Conservation (phyloP, 1,140 invertebrate species). For the Adoxophyes honmai region DNA sequence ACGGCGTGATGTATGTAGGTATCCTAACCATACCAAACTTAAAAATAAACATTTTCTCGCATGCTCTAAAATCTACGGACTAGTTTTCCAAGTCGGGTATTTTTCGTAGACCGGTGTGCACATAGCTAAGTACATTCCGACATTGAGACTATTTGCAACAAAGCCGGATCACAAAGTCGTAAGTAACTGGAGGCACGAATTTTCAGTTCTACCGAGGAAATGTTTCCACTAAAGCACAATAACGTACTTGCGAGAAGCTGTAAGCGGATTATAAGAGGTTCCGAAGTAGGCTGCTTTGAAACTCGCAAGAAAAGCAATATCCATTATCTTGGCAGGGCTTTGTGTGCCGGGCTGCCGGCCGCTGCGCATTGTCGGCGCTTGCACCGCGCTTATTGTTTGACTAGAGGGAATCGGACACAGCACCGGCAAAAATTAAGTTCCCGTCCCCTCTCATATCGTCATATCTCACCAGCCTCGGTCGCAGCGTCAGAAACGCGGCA, state of each 20-base stretch:
- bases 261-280: conserved; percentile 71
- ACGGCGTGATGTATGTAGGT: too few relatives aligned
- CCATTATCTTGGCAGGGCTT: conserved; percentile 66
- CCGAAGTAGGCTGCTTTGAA: conserved; percentile 69
- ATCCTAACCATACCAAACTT: too few relatives aligned
- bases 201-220: conserved; percentile 44
- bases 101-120: neutral
- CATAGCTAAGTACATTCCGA: neutral
- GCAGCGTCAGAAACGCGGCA: neutral
- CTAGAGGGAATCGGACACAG: conserved; percentile 21
- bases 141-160: conserved; percentile 14
- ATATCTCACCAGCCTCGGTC: neutral
- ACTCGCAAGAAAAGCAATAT: conserved; percentile 73
- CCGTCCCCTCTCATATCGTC: neutral
- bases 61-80: too few relatives aligned
- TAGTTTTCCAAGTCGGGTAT: neutral
- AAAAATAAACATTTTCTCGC: too few relatives aligned
- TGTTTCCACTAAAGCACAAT: conserved; percentile 62
- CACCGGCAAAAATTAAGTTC: neutral
- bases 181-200: conserved; percentile 39
- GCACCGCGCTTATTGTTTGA: conserved; percentile 38
- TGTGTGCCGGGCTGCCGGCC: conserved; percentile 48
- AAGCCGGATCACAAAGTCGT: conserved; percentile 32
- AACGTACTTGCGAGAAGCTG: conserved; percentile 55
- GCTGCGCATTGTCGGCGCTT: conserved; percentile 44